phyloP scores from a whole-genome alignment of 2,113 vertebrate genomes.

The Zootoca vivipara region DNA sequence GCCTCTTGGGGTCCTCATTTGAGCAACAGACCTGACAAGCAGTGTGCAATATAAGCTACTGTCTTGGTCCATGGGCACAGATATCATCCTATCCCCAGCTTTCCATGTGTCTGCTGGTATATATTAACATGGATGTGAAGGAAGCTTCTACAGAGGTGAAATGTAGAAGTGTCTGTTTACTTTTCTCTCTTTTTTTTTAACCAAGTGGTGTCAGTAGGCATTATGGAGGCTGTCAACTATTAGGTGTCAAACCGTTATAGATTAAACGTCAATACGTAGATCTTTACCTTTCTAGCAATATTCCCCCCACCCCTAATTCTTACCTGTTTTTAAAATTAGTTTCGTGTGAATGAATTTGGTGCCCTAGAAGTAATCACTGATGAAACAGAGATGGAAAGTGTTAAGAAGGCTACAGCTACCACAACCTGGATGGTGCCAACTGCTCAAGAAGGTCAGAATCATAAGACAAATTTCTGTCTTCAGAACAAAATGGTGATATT shows the following conservation, averaged over 20 bases:
- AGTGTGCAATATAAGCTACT: background rate
- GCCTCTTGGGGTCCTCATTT: background rate
- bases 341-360: constrained; percentile 96
- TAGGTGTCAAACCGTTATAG: background rate
- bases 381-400: constrained; percentile 86
- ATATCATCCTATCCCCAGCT: background rate
- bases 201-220: background rate
- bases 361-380: constrained; percentile 96
- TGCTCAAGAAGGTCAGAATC: constrained; percentile 82
- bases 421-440: constrained; percentile 89
- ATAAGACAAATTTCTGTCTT: background rate
- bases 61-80: too few relatives aligned
- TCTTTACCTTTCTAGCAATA: background rate
- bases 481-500: background rate
- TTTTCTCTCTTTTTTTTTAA: background rate
- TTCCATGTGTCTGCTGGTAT: background rate
- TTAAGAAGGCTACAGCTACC: constrained; percentile 86
- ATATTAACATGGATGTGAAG: background rate
- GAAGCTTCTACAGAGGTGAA: background rate
- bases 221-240: background rate
- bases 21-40: background rate
- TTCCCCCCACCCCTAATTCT: background rate
- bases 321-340: constrained; percentile 75
- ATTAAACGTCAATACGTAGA: background rate
- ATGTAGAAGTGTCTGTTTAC: background rate